Percentiles rank a stretch among this genome's conserved stretches.
Conservation (phyloP, 2,797 vertebrate genomes). For the Enteromius radiatus region DNA sequence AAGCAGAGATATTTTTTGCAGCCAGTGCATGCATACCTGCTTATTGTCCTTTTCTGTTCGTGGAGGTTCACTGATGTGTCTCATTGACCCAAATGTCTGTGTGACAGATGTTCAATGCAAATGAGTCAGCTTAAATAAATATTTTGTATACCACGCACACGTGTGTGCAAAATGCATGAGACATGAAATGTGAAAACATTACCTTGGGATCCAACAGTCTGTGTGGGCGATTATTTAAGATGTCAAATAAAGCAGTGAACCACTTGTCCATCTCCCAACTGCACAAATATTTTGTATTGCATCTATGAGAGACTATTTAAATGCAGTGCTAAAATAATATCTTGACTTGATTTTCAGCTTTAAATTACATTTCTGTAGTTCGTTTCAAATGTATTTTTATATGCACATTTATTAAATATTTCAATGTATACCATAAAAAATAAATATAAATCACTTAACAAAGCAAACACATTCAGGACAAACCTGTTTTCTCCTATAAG, state of each 20-base stretch:
- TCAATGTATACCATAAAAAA: neutral
- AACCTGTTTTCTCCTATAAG: conserved; percentile 82
- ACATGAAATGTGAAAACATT: conserved; percentile 4
- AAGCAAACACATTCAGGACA: conserved; percentile 43
- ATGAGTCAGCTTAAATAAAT: neutral
- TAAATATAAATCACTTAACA: neutral
- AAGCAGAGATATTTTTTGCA: neutral
- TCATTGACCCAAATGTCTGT: conserved; percentile 22
- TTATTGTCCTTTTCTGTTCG: neutral
- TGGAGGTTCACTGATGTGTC: conserved; percentile 14
- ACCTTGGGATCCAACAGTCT: conserved; percentile 38
- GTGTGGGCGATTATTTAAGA: conserved; percentile 64
- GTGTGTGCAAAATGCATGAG: neutral
- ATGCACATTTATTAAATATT: neutral
- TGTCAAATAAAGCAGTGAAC: conserved; percentile 68
- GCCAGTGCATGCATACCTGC: conserved; percentile 21
- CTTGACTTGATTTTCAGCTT: neutral
- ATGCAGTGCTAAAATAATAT: neutral
- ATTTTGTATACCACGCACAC: neutral
- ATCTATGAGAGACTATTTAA: neutral
- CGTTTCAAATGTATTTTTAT: neutral
- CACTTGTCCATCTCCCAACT: conserved; percentile 72
- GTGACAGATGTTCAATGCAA: neutral
- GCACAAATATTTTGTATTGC: neutral
- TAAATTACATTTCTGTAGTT: neutral